phyloP scores from a whole-genome alignment of 1,140 invertebrate species.

The Papilio polytes region DNA sequence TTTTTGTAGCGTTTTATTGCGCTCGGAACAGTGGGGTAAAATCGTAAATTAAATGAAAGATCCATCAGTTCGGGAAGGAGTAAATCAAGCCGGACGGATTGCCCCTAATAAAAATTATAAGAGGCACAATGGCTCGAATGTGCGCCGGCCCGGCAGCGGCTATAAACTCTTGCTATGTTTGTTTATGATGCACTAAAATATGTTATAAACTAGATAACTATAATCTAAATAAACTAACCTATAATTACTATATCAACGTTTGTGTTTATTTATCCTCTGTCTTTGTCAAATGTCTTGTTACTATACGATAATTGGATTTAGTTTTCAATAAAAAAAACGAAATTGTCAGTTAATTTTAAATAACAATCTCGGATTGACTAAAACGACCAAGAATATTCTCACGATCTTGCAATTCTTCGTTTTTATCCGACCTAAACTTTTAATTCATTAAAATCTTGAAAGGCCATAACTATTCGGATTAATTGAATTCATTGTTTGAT shows the following conservation, averaged over 20 bases:
- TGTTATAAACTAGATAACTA: conserved; percentile 83
- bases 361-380: neutral
- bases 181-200: conserved; percentile 83
- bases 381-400: neutral
- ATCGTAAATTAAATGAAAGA: conserved; percentile 83
- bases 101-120: conserved; percentile 84
- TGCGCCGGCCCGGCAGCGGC: conserved; percentile 76
- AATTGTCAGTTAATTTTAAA: neutral
- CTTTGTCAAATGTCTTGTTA: conserved; percentile 45
- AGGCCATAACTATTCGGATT: conserved; percentile 35
- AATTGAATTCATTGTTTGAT: conserved; percentile 44
- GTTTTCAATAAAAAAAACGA: neutral
- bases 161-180: conserved; percentile 82
- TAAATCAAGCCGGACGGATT: conserved; percentile 83
- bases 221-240: conserved; percentile 80
- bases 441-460: conserved; percentile 20
- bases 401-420: neutral
- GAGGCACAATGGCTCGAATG: conserved; percentile 81
- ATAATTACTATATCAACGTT: conserved; percentile 77
- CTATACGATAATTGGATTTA: neutral
- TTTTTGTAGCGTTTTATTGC: conserved; percentile 81
- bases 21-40: conserved; percentile 74
- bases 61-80: conserved; percentile 83
- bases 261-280: conserved; percentile 52
- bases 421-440: conserved; percentile 21